A percentile compares a stretch with the other conserved stretches of the same genome.
phyloP scores from a whole-genome alignment of 30 jellyfish, hydroid and myxozoan genomes.

The Nemopilema nomurai region DNA sequence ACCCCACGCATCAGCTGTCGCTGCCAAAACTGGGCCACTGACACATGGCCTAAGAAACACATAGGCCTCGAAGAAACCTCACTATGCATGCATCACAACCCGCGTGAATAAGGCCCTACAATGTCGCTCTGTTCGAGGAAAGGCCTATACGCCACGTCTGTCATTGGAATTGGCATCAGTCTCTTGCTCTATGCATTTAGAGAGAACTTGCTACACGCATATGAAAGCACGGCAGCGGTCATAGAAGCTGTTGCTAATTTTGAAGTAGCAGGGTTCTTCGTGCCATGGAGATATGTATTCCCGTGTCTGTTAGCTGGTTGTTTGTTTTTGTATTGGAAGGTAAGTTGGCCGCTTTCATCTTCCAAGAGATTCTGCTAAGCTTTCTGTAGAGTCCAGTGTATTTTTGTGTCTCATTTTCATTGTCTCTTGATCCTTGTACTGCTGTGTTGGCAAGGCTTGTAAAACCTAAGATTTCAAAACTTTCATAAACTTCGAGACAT shows the following conservation, averaged over 20 bases:
- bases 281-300: conserved; percentile 45
- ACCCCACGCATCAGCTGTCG: too few species aligned
- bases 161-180: background rate
- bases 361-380: too few species aligned
- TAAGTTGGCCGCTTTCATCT: background rate
- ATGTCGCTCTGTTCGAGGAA: background rate
- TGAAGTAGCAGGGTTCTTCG: conserved; percentile 37
- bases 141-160: background rate
- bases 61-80: too few species aligned
- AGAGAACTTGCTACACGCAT: background rate
- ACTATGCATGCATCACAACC: background rate
- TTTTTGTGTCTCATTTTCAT: too few species aligned
- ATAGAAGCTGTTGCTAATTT: background rate
- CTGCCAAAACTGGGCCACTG: too few species aligned
- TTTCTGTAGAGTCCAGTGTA: too few species aligned
- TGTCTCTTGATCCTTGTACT: too few species aligned
- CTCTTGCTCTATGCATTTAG: conserved; percentile 2
- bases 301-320: background rate
- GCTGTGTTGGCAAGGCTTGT: too few species aligned
- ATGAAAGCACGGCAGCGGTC: background rate
- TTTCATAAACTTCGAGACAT: too few species aligned
- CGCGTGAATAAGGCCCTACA: background rate
- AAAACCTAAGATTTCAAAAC: too few species aligned
- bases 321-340: conserved; percentile 28
- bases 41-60: background rate